phyloP scores from a whole-genome alignment of 2,113 vertebrate species.

The Cavia aperea region DNA sequence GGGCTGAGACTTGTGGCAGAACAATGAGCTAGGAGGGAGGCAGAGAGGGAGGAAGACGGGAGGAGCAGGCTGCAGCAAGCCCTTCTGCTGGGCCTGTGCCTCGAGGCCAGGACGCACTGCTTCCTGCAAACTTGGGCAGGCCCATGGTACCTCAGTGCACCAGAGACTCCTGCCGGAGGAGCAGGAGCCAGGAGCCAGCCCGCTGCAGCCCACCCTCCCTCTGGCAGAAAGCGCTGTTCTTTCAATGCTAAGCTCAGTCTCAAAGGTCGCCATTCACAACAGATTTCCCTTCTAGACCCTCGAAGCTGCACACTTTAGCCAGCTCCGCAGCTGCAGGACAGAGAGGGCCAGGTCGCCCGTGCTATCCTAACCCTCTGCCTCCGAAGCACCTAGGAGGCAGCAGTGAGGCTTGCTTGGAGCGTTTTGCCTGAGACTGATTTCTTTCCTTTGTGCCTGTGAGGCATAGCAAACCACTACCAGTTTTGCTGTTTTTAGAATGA shows the following conservation, averaged over 20 bases:
- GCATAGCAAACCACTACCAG: not conserved
- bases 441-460: not conserved
- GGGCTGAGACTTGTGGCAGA: slow-evolving; percentile 2
- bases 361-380: not conserved
- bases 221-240: not conserved
- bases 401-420: not conserved
- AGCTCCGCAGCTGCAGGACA: fast-evolving
- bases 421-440: not conserved
- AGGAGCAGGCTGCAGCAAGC: slow-evolving; percentile 29
- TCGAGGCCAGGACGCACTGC: too few species aligned
- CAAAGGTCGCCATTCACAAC: too few species aligned
- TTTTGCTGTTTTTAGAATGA: slow-evolving; percentile 3
- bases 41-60: not conserved
- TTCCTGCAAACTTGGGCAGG: not conserved
- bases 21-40: not conserved
- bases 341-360: not conserved
- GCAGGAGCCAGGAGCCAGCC: too few species aligned
- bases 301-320: not conserved
- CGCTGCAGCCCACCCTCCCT: too few species aligned
- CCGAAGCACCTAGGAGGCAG: not conserved
- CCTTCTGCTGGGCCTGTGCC: not conserved
- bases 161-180: not conserved
- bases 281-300: not conserved
- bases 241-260: fast-evolving
- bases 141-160: too few species aligned